Conservation (phyloP, 2,113 vertebrate species). For the Vireo altiloquus region DNA sequence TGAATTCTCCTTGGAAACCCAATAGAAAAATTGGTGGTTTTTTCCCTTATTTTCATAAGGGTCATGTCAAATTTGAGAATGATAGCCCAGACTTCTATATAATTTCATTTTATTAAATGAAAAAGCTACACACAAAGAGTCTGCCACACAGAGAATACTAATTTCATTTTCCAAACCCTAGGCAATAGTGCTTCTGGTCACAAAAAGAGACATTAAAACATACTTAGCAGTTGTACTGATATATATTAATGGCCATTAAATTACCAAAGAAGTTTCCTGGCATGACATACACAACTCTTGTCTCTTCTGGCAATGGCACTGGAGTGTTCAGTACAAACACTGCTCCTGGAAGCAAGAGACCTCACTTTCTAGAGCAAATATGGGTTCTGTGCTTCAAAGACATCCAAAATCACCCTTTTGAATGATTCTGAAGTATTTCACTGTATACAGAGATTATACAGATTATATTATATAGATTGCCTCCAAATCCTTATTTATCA, state of each 20-base stretch:
- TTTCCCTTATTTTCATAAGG: constrained; percentile 35
- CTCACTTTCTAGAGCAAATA: background rate
- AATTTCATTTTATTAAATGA: constrained; percentile 19
- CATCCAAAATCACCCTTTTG: background rate
- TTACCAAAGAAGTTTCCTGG: background rate
- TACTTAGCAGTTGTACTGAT: background rate
- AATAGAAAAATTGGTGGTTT: background rate
- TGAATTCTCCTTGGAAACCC: background rate
- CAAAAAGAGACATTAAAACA: background rate
- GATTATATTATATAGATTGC: too few species aligned
- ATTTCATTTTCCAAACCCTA: background rate
- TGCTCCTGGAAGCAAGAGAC: background rate
- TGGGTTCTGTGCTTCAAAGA: background rate
- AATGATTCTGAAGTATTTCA: background rate
- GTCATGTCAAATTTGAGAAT: constrained; percentile 4
- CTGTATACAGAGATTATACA: background rate
- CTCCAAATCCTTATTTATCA: background rate
- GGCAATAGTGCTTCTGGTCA: background rate
- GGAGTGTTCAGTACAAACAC: background rate
- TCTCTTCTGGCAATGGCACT: background rate
- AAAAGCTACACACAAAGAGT: constrained; percentile 10
- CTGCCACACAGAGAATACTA: background rate
- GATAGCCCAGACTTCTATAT: constrained; percentile 1
- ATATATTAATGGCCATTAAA: background rate
- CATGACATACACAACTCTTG: background rate